Conservation (phyloP, 2,113 vertebrate species). For the Aplodontia rufa region DNA sequence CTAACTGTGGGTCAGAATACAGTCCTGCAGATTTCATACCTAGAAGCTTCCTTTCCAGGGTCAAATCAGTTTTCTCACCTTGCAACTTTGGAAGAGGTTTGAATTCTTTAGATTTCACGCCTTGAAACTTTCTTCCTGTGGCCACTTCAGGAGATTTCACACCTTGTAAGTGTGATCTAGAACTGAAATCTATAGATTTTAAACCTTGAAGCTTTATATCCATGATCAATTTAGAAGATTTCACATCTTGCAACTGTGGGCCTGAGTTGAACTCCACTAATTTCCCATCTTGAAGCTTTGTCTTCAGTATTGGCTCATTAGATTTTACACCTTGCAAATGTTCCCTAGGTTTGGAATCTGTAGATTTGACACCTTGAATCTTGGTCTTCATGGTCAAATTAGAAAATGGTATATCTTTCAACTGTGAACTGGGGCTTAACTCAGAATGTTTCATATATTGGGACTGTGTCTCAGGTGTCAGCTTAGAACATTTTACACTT, state of each 20-base stretch:
- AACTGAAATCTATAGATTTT: slow-evolving; percentile 27
- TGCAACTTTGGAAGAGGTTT: slow-evolving; percentile 41
- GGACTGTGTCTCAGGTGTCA: slow-evolving; percentile 21
- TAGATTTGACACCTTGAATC: slow-evolving; percentile 11
- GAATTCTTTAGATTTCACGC: background rate
- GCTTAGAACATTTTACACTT: slow-evolving; percentile 49
- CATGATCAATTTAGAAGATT: slow-evolving; percentile 33
- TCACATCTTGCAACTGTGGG: slow-evolving; percentile 52
- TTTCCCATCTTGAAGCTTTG: slow-evolving; percentile 28
- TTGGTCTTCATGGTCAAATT: background rate
- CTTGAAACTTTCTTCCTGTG: background rate
- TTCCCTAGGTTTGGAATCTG: slow-evolving; percentile 2
- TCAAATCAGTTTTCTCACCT: slow-evolving; percentile 31
- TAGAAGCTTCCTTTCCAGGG: background rate
- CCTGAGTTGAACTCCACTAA: background rate
- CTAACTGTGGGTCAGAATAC: background rate
- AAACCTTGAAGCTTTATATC: slow-evolving; percentile 42
- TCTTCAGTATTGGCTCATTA: background rate
- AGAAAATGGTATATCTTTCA: slow-evolving; percentile 34
- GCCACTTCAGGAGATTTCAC: slow-evolving; percentile 25
- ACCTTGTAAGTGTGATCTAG: background rate
- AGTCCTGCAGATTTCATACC: background rate
- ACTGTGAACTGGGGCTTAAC: slow-evolving; percentile 1
- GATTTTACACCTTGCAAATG: background rate
- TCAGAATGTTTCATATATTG: slow-evolving; percentile 31